Percentiles rank a stretch among this genome's conserved stretches.
These are phyloP conservation scores for Andrena cerasifolii DNA, from an alignment of 1,140 invertebrate genomes.

Conservation along the genomic window DNA sequence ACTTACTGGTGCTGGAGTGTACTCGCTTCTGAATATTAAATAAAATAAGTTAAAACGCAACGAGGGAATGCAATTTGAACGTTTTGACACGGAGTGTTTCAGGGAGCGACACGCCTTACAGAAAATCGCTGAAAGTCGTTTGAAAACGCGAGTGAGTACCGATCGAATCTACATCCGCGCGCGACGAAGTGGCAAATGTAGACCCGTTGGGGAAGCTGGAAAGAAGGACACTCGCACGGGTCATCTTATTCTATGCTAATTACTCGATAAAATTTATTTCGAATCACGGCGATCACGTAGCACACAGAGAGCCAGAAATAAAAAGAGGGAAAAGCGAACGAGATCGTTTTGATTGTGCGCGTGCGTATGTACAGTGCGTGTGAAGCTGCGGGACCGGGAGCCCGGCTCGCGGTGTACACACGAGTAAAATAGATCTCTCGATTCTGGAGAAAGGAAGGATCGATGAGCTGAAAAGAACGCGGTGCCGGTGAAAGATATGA, in stretches of 20 bases:
- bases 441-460: constrained; percentile 14
- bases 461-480: too few species aligned
- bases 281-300: constrained; percentile 37
- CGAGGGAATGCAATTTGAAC: background rate
- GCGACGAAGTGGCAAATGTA: too few species aligned
- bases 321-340: constrained; percentile 29
- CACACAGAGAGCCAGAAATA: constrained; percentile 60
- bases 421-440: constrained; percentile 9
- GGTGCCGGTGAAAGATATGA: too few species aligned
- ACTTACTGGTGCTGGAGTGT: too few species aligned
- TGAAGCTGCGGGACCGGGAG: constrained; percentile 17
- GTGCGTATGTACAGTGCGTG: constrained; percentile 31
- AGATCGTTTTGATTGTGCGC: constrained; percentile 51
- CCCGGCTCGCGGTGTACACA: constrained; percentile 22
- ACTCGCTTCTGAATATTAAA: background rate
- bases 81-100: too few species aligned
- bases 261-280: constrained; percentile 53
- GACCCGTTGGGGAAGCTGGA: background rate
- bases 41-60: constrained; percentile 16
- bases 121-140: too few species aligned
- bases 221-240: constrained; percentile 5
- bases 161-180: too few species aligned
- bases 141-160: too few species aligned
- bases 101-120: too few species aligned
- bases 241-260: background rate